Evolutionary conservation across 1,140 invertebrate species (phyloP).

Genomic region (Tetraneura akinire): DNA sequence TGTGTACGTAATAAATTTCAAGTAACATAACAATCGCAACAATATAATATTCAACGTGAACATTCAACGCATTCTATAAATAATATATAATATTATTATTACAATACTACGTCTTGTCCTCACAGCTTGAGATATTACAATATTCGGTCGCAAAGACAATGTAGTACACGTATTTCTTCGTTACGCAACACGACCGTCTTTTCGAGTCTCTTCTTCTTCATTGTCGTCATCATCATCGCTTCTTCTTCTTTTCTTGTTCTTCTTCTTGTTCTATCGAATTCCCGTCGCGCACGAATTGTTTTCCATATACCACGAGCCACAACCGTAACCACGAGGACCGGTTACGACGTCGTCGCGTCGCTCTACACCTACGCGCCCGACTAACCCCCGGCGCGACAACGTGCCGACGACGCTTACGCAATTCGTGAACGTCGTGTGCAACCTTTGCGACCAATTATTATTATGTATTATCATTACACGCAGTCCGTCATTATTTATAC

Average conservation of each 20-base stretch:
- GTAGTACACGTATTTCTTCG: not conserved
- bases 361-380: not conserved
- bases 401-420: not conserved
- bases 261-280: not conserved
- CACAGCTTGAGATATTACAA: not conserved
- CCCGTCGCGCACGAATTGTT: conserved; percentile 37
- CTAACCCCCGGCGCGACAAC: not conserved
- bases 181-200: not conserved
- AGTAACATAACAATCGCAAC: too few relatives aligned
- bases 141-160: not conserved
- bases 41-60: too few relatives aligned
- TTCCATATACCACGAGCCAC: not conserved
- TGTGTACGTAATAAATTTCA: too few relatives aligned
- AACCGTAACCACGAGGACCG: not conserved
- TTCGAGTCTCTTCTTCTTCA: not conserved
- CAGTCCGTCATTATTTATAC: not conserved
- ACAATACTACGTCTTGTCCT: not conserved
- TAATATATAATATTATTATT: too few relatives aligned
- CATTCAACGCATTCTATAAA: too few relatives aligned
- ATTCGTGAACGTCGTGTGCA: not conserved
- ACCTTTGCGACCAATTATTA: conserved; percentile 30
- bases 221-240: not conserved
- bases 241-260: too few relatives aligned
- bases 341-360: not conserved
- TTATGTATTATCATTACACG: not conserved